Evolutionary conservation across 1,140 invertebrate species (phyloP).

Genomic region (Solenopsis fugax): DNA sequence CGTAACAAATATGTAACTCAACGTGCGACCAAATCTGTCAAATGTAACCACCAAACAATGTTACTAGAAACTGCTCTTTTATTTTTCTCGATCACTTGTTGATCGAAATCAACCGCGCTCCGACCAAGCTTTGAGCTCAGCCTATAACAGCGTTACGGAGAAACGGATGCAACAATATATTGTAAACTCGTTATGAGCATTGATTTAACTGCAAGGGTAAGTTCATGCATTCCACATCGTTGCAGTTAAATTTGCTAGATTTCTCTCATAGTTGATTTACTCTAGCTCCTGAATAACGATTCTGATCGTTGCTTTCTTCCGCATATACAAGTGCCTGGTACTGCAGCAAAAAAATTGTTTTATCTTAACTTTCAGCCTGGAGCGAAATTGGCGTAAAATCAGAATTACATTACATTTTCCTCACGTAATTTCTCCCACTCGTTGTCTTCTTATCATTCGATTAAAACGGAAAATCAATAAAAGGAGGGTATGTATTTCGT

Average conservation of each 20-base stretch:
- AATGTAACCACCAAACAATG: too few relatives aligned
- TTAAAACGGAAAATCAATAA: not conserved
- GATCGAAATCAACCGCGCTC: too few relatives aligned
- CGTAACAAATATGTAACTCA: too few relatives aligned
- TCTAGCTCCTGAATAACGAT: constrained; percentile 16
- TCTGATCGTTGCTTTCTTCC: constrained; percentile 17
- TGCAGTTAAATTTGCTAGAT: constrained; percentile 39
- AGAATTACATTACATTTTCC: not conserved
- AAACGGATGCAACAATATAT: too few relatives aligned
- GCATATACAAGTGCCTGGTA: constrained; percentile 3
- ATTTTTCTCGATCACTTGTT: too few relatives aligned
- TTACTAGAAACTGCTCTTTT: too few relatives aligned
- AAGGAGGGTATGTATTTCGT: not conserved
- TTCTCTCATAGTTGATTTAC: constrained; percentile 4
- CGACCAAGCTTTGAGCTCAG: too few relatives aligned
- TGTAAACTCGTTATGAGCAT: constrained; percentile 33
- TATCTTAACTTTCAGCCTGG: not conserved
- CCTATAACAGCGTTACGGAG: too few relatives aligned
- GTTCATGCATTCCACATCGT: constrained; percentile 61
- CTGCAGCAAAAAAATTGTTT: not conserved
- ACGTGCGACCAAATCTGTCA: too few relatives aligned
- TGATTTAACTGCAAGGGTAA: constrained; percentile 24
- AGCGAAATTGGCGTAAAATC: constrained; percentile 8
- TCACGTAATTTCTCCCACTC: not conserved
- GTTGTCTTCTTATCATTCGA: not conserved